Evolutionary conservation across 2,888 invertebrate genomes (phyloP).

Genomic region (Monopis laevigella): DNA sequence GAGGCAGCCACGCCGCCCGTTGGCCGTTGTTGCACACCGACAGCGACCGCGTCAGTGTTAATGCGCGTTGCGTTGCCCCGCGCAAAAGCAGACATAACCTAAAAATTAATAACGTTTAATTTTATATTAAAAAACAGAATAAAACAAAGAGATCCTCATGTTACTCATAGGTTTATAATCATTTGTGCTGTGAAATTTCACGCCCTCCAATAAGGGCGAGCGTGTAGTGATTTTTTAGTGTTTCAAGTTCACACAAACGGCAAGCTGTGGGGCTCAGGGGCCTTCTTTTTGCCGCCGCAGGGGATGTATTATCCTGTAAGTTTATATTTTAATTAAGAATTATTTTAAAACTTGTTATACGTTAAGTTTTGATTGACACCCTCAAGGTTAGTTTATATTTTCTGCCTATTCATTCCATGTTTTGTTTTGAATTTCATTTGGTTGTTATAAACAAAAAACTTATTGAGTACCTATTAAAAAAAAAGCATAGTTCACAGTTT

Average conservation of each 20-base stretch:
- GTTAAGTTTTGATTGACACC: too few species aligned
- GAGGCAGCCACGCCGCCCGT: conserved; percentile 9
- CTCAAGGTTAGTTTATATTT: too few species aligned
- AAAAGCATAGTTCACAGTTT: too few species aligned
- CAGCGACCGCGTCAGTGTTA: conserved; percentile 62
- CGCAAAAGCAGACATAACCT: conserved; percentile 61
- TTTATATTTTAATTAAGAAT: conserved; percentile 44
- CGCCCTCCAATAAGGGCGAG: conserved; percentile 49
- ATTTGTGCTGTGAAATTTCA: conserved; percentile 54
- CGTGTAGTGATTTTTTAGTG: conserved; percentile 68
- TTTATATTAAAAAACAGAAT: conserved; percentile 23
- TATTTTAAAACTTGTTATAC: too few species aligned
- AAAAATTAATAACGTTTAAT: conserved; percentile 44
- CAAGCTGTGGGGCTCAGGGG: conserved; percentile 98
- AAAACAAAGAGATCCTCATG: conserved; percentile 54
- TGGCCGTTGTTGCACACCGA: conserved; percentile 46
- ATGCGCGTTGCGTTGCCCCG: conserved; percentile 53
- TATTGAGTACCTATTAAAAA: too few species aligned
- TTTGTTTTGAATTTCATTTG: too few species aligned
- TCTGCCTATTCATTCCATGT: too few species aligned
- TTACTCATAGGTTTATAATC: conserved; percentile 53
- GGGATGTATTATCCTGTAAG: conserved; percentile 97
- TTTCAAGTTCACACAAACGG: conserved; percentile 76
- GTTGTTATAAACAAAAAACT: too few species aligned
- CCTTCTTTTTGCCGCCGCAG: conserved; percentile 95